These are phyloP conservation scores for Elgonia sp. DNA, from an alignment of 2,888 invertebrate species.

Conservation along the genomic window DNA sequence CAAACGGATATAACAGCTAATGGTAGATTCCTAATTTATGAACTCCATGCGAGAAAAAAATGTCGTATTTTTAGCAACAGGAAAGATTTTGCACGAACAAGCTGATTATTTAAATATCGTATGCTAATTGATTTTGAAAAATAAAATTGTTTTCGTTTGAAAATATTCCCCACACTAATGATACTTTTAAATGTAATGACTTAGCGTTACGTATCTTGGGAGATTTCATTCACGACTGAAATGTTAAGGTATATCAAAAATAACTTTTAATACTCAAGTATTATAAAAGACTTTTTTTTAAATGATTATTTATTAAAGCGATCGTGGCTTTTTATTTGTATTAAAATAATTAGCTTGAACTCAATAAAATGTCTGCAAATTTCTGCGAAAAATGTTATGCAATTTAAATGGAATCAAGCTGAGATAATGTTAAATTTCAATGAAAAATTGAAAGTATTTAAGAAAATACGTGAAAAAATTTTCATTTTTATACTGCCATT, in stretches of 20 bases:
- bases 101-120: neutral
- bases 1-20: conserved; percentile 7
- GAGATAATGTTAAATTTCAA: too few relatives aligned
- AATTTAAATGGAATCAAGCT: too few relatives aligned
- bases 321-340: neutral
- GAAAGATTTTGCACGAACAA: neutral
- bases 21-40: conserved; percentile 17
- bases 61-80: conserved; percentile 12
- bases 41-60: conserved; percentile 12
- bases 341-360: neutral
- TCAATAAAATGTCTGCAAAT: too few relatives aligned
- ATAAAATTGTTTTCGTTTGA: conserved; percentile 23
- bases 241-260: neutral
- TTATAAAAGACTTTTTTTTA: neutral
- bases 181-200: conserved; percentile 26
- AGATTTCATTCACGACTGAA: conserved; percentile 2
- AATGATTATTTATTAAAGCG: neutral
- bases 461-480: too few relatives aligned
- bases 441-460: too few relatives aligned
- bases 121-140: conserved; percentile 14
- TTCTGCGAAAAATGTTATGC: too few relatives aligned
- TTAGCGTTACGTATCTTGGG: neutral
- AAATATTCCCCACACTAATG: conserved; percentile 1
- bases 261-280: conserved; percentile 3
- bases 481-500: too few relatives aligned